Evolutionary conservation across 2,113 vertebrate genomes (phyloP).

Genomic region (Mesembrinibis cayennensis): DNA sequence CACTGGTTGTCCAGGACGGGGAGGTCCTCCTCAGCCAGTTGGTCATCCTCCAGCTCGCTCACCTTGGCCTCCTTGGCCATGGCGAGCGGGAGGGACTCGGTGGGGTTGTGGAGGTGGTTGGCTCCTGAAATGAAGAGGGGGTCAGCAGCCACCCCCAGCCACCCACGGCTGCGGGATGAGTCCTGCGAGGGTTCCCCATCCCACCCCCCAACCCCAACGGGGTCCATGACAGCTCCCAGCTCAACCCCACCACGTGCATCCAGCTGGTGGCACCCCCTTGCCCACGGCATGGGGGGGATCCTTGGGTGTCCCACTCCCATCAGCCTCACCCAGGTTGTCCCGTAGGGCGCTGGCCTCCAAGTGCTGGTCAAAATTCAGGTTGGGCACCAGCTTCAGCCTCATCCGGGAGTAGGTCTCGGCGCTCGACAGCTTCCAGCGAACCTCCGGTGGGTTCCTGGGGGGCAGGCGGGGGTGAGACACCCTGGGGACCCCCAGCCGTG

Average conservation of each 20-base stretch:
- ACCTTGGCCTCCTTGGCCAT: slow-evolving; percentile 97
- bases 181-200: rapidly evolving
- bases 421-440: slow-evolving; percentile 87
- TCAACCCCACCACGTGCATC: not conserved
- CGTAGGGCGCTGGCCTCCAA: slow-evolving; percentile 91
- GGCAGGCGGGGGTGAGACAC: not conserved
- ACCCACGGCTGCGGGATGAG: too few relatives aligned
- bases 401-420: slow-evolving; percentile 96
- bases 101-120: slow-evolving; percentile 76
- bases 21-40: slow-evolving; percentile 90
- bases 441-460: slow-evolving; percentile 76
- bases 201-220: rapidly evolving
- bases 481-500: rapidly evolving
- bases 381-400: slow-evolving; percentile 95
- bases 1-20: slow-evolving; percentile 83
- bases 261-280: not conserved
- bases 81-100: slow-evolving; percentile 83
- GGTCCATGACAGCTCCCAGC: not conserved
- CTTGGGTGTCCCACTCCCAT: not conserved
- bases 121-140: slow-evolving; percentile 75
- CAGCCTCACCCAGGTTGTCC: slow-evolving; percentile 89
- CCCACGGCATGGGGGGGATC: rapidly evolving
- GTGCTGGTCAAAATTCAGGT: slow-evolving; percentile 87
- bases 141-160: not conserved
- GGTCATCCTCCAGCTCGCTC: slow-evolving; percentile 89